A percentile compares a stretch with the other conserved stretches of the same genome.
Evolutionary conservation across 2,888 invertebrate species (phyloP).

Genomic region (Drosophila percnosoma): DNA sequence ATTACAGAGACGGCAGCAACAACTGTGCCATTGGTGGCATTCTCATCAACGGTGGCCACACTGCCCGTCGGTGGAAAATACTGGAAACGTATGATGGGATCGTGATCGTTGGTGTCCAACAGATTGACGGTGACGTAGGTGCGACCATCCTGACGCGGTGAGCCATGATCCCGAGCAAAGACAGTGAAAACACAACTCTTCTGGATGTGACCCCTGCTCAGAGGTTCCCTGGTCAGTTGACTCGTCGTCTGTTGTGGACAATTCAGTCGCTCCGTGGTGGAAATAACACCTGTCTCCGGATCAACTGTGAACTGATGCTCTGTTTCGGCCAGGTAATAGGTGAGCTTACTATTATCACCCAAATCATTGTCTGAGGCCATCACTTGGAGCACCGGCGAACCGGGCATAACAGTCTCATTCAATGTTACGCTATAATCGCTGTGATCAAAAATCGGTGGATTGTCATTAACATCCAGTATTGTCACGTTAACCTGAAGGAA

Average conservation of each 20-base stretch:
- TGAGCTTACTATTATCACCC: slow-evolving; percentile 96
- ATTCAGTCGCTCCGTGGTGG: slow-evolving; percentile 91
- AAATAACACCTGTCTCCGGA: slow-evolving; percentile 95
- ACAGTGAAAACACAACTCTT: slow-evolving; percentile 98
- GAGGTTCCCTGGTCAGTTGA: slow-evolving; percentile 85
- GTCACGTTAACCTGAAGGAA: slow-evolving; percentile 95
- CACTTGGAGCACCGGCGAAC: slow-evolving; percentile 95
- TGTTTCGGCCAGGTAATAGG: slow-evolving; percentile 94
- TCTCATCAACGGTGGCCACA: slow-evolving; percentile 97
- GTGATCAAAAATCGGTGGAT: slow-evolving; percentile 97
- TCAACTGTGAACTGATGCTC: slow-evolving; percentile 96
- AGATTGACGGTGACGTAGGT: slow-evolving; percentile 97
- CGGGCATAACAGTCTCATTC: slow-evolving; percentile 97
- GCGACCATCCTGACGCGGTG: slow-evolving; percentile 95
- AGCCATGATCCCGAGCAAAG: slow-evolving; percentile 96
- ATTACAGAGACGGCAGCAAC: slow-evolving; percentile 97
- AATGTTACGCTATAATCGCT: slow-evolving; percentile 96
- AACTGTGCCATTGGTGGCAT: slow-evolving; percentile 94
- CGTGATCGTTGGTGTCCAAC: slow-evolving; percentile 96
- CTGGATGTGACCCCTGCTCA: slow-evolving; percentile 85
- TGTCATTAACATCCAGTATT: slow-evolving; percentile 96
- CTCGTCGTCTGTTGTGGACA: slow-evolving; percentile 93
- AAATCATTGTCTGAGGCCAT: slow-evolving; percentile 96
- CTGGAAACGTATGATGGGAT: slow-evolving; percentile 94
- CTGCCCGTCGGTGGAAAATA: slow-evolving; percentile 93